phyloP scores from a whole-genome alignment of 1,140 invertebrate genomes.

The Pogonomyrmex barbatus region DNA sequence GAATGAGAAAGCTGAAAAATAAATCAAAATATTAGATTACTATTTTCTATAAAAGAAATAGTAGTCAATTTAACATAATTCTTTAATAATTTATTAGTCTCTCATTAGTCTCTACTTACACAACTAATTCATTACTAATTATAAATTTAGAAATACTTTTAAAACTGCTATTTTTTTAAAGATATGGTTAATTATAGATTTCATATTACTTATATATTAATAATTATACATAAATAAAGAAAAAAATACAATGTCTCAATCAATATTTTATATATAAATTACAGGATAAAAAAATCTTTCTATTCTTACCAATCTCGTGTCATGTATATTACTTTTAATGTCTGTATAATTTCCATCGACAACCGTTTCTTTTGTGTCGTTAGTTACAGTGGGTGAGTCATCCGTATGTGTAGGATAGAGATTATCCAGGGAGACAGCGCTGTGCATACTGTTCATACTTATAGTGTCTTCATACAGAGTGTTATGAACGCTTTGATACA shows the following conservation, averaged over 20 bases:
- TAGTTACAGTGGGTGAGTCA: constrained; percentile 66
- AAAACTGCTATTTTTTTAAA: neutral
- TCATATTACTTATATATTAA: neutral
- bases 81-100: neutral
- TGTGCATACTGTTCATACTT: constrained; percentile 67
- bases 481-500: constrained; percentile 77
- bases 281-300: constrained; percentile 28
- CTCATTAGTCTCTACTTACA: neutral
- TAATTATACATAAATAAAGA: neutral
- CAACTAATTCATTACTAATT: constrained; percentile 14
- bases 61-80: neutral
- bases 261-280: neutral
- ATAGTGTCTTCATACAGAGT: constrained; percentile 73
- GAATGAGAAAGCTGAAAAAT: constrained; percentile 61
- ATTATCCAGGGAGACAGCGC: constrained; percentile 54
- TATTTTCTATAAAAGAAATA: neutral
- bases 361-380: constrained; percentile 72
- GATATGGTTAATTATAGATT: neutral
- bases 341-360: constrained; percentile 74
- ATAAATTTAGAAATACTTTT: neutral
- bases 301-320: constrained; percentile 69
- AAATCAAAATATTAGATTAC: neutral
- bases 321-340: constrained; percentile 65
- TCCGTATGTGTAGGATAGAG: constrained; percentile 49
- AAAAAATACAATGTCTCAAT: neutral